A percentile compares a stretch with the other conserved stretches of the same genome.
Conservation (phyloP, 2,113 vertebrate genomes). For the Orcinus orca region DNA sequence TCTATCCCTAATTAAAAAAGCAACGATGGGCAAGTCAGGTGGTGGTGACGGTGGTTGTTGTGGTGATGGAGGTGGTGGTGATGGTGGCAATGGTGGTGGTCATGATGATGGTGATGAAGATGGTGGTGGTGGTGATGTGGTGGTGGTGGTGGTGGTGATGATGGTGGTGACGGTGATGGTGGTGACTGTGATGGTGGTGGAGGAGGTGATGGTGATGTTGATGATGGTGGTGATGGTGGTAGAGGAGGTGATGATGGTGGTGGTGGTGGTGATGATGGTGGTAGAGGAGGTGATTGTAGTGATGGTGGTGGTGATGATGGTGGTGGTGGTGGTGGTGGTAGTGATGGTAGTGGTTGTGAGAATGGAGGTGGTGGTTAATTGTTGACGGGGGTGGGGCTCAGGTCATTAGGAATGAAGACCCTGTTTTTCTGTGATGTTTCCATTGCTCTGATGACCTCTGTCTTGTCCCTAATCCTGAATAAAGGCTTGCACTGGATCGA, state of each 20-base stretch:
- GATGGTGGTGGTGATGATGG: rapidly evolving
- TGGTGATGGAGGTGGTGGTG: background rate
- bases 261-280: rapidly evolving
- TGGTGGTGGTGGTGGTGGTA: rapidly evolving
- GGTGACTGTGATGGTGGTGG: rapidly evolving
- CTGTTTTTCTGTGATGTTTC: background rate
- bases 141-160: background rate
- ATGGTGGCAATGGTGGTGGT: no score
- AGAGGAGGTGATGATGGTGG: rapidly evolving
- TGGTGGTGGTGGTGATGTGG: no score
- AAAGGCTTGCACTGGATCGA: background rate
- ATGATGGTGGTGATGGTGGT: rapidly evolving
- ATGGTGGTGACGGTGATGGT: rapidly evolving
- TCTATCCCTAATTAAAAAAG: background rate
- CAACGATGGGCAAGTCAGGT: background rate
- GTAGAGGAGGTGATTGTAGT: rapidly evolving
- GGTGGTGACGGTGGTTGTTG: background rate
- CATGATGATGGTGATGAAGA: rapidly evolving
- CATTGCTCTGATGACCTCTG: background rate
- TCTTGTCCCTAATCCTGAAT: background rate
- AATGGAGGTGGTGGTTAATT: rapidly evolving
- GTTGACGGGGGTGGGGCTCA: rapidly evolving
- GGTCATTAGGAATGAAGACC: background rate
- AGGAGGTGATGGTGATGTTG: rapidly evolving
- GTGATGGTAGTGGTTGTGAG: background rate